Evolutionary conservation across 2,797 vertebrate species (phyloP), one percentile per base, ranked within the genome.

Genomic region (Hoplostethus mediterraneus): DNA sequence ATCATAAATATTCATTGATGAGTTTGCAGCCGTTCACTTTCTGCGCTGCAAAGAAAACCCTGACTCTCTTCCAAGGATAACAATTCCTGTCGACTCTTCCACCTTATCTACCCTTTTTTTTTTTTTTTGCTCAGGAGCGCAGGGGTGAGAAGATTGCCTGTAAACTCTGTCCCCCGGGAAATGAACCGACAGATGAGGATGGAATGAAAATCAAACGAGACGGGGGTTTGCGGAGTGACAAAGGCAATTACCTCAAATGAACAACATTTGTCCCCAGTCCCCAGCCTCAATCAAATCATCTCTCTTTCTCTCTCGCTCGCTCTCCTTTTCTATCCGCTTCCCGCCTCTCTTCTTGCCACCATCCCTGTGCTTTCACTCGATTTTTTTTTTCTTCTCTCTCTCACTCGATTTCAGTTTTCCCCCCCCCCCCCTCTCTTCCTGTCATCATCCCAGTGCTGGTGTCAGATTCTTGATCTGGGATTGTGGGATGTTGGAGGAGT

Each of bases 151-250:
- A 68, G 61, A 73, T 44, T 45, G 61, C 3, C 62, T 31, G 62
- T 66, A 73, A 71, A 63, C 33, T 42, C 25, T 6, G 36, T 74
- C 79, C 56, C 61, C n/a, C 3, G 53, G 67, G 74, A 65, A 75
- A 75, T 71, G 58, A 86, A 69, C 53, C 28, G 14, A 63, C 71
- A 76, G 78, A 84, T 84, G 49, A 28, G 71, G 66, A 75, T 53
- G 63, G 73, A 86, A 70, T 76, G 66, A 77, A 82, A 79, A 85
- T 77, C 58, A 79, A 70, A 71, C 13, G 52, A 48, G 81, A 66
- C 21, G 65, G 33, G 38, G 55, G 59, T 59, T 59, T 51, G 51
- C 4, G 25, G 57, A 71, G 64, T 5, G 62, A 81, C 56, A 70
- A 38, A 69, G 58, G 53, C 69, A 72, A 42, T 80, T 75, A 66